A percentile compares a stretch with the other conserved stretches of the same genome.
phyloP scores from a whole-genome alignment of 2,797 vertebrate genomes.

The Decapterus maruadsi region DNA sequence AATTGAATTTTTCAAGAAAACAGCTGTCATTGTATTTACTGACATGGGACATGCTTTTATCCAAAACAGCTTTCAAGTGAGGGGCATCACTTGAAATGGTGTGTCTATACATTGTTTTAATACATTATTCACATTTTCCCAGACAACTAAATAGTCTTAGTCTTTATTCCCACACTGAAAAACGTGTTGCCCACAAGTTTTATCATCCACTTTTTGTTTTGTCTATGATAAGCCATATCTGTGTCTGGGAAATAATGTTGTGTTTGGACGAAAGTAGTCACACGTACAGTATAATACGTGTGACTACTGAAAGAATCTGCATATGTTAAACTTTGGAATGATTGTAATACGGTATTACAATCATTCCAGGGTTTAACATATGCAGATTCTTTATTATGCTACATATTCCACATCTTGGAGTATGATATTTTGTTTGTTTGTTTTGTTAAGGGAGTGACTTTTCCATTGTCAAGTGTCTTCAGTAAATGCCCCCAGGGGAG shows the following conservation, averaged over 20 bases:
- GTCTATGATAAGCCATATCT: conserved; percentile 1
- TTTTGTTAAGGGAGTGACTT: background rate
- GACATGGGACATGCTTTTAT: background rate
- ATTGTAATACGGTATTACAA: too few relatives aligned
- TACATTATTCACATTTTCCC: background rate
- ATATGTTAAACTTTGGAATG: too few relatives aligned
- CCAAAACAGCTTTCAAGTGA: too few relatives aligned
- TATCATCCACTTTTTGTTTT: conserved; percentile 17
- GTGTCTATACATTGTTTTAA: background rate
- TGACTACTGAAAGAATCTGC: too few relatives aligned
- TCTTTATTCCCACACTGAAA: background rate
- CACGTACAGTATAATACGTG: too few relatives aligned
- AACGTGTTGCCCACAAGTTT: background rate
- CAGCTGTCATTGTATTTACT: too few relatives aligned
- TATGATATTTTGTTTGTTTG: too few relatives aligned
- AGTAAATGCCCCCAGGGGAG: background rate
- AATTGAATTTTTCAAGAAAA: background rate
- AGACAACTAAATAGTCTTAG: too few relatives aligned
- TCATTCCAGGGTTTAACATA: background rate
- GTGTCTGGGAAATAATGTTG: background rate
- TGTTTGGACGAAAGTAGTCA: background rate
- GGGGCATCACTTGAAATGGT: background rate
- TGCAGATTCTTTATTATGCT: background rate
- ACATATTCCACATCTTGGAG: background rate
- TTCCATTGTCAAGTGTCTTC: background rate